Evolutionary conservation across 2,888 invertebrate genomes (phyloP).

Genomic region (Mechanitis mazaeus): DNA sequence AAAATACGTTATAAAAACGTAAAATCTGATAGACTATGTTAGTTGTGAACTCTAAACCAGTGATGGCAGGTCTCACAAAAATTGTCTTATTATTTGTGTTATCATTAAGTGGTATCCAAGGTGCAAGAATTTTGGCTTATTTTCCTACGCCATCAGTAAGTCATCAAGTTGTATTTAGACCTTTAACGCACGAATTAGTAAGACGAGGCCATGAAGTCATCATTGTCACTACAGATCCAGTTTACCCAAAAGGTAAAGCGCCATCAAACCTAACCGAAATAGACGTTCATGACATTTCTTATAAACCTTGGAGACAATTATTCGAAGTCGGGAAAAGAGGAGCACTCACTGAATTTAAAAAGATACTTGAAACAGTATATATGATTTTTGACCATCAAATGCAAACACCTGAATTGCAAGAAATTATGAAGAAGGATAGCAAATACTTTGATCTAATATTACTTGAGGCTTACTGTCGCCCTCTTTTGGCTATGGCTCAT

Average conservation of each 20-base stretch:
- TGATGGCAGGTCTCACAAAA: too few relatives aligned
- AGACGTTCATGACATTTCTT: slow-evolving; percentile 45
- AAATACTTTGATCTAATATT: slow-evolving; percentile 28
- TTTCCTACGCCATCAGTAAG: slow-evolving; percentile 54
- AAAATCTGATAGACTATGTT: too few relatives aligned
- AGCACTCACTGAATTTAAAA: slow-evolving; percentile 8
- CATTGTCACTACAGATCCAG: slow-evolving; percentile 48
- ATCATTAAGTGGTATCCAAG: too few relatives aligned
- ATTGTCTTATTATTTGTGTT: too few relatives aligned
- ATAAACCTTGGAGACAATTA: slow-evolving; percentile 29
- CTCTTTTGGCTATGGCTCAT: slow-evolving; percentile 24
- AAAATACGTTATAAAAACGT: too few relatives aligned
- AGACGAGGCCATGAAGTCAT: slow-evolving; percentile 53
- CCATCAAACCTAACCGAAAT: slow-evolving; percentile 47
- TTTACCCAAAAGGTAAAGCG: slow-evolving; percentile 39
- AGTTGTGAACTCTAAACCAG: too few relatives aligned
- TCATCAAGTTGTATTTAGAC: slow-evolving; percentile 38
- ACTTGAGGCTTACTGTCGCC: slow-evolving; percentile 31
- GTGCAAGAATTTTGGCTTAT: slow-evolving; percentile 45
- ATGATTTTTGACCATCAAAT: slow-evolving; percentile 24
- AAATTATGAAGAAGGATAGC: slow-evolving; percentile 26
- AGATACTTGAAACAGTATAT: slow-evolving; percentile 19
- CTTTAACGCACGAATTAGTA: slow-evolving; percentile 44
- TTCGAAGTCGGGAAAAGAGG: slow-evolving; percentile 11
- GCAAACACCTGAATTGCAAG: slow-evolving; percentile 22